Conservation (phyloP, 2,888 invertebrate genomes). For the Eupithecia inturbata region DNA sequence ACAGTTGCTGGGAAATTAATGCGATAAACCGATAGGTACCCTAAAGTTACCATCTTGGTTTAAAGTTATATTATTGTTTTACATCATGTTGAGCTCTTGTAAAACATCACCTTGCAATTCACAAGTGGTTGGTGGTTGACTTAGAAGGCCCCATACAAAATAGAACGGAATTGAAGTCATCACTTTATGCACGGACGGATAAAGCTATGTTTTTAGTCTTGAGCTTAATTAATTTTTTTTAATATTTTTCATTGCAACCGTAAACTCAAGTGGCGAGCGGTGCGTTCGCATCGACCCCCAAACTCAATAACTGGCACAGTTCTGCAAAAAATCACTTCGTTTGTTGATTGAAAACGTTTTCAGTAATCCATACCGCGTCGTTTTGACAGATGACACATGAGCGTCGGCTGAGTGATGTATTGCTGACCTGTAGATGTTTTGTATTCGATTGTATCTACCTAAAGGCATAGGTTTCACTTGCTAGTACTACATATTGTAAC, state of each 20-base stretch:
- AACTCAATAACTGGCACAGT: constrained; percentile 48
- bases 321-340: constrained; percentile 60
- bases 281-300: not conserved
- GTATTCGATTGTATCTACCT: constrained; percentile 17
- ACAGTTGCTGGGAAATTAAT: not conserved
- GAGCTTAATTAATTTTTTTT: too few species aligned
- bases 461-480: not conserved
- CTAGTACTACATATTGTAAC: not conserved
- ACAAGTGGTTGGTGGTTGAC: not conserved
- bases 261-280: not conserved
- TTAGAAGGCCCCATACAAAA: not conserved
- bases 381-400: constrained; percentile 72
- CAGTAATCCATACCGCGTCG: constrained; percentile 71
- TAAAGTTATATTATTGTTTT: not conserved
- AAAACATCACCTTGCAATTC: not conserved
- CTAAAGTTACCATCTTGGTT: too few species aligned
- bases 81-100: not conserved
- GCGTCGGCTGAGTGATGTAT: constrained; percentile 60
- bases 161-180: too few species aligned
- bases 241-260: too few species aligned
- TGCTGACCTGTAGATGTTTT: constrained; percentile 44
- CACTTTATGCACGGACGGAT: too few species aligned
- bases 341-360: constrained; percentile 68
- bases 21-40: not conserved
- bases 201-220: too few species aligned